Base-by-base conservation (phyloP, 2,888 invertebrate species). In the Noctua pronuba region DNA sequence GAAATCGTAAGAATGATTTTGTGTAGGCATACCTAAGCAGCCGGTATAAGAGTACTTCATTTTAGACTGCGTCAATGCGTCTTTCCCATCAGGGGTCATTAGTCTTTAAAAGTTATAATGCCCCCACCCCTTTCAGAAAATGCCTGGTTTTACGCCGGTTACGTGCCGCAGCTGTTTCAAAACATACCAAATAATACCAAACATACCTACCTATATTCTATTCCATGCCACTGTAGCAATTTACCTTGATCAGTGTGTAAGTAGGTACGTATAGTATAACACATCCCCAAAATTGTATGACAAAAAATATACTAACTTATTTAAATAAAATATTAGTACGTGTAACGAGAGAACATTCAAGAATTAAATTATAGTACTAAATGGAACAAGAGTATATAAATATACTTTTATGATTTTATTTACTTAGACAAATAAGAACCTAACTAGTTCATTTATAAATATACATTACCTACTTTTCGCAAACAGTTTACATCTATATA, bases 141-240 rank as follows among this genome's bases (percentile, higher is more conserved):
- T 70, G 62, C 31, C 52, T 74, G 31, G 71, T 75, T 86, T 71
- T 67, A 75, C 35, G 55, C 65, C 41, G 60, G 78, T 69, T 82
- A 84, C 79, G 84, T 81, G 87, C 77, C 69, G 62, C 87, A 86
- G 84, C 80, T 84, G 84, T 74, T 74, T 24, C 65, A 74, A 55
- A 65, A 52, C 58, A 62, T 62, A 73, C 38, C 55, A 69, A 73
- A 72, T 68, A 58, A 70, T 62, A 68, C 28, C 24, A 1, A 68
- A 46, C 24, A 69, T 44, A 44, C 21, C n/a, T 35, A 44, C 8
- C 21, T 75, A 16, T 60, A 58, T 65, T 60, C 11, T 44, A 76
- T 70, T 64, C 16, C 52, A 82, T 73, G 28, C 28, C 41, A 46
- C 18, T n/a, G 16, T 38, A 70, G 41, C 31, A 55, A 66, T 86